Conservation (phyloP, 2,888 invertebrate genomes). For the Meghimatium bilineatum region DNA sequence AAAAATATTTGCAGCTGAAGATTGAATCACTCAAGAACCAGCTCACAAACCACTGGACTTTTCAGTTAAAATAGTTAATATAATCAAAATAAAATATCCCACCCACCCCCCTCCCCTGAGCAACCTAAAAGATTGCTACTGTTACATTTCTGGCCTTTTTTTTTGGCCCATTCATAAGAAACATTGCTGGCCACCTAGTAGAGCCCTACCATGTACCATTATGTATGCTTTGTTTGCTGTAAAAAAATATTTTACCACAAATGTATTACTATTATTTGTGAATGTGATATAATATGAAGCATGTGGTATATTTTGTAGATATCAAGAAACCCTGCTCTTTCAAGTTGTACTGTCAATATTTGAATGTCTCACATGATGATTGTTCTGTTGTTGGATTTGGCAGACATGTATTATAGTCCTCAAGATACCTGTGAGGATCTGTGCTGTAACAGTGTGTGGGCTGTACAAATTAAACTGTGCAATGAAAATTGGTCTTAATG, state of each 20-base stretch:
- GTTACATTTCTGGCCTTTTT: no score
- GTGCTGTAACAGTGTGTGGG: not conserved
- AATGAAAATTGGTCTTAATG: not conserved
- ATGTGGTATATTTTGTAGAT: not conserved
- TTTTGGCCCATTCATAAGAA: no score
- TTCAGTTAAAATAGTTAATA: no score
- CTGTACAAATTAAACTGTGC: not conserved
- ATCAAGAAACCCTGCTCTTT: not conserved
- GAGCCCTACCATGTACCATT: no score
- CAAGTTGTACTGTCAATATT: not conserved
- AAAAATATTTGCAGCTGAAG: no score
- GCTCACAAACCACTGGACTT: no score
- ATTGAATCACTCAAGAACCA: no score
- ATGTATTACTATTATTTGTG: not conserved
- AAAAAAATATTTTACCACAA: not conserved
- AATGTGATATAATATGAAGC: not conserved
- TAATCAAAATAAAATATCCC: no score
- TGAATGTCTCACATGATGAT: not conserved
- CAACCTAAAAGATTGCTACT: no score
- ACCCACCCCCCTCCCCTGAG: no score
- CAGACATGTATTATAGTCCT: not conserved
- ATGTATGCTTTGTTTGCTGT: not conserved
- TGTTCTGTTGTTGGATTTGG: not conserved
- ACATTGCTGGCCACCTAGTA: no score
- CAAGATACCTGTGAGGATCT: not conserved